Evolutionary conservation across 2,888 invertebrate species (phyloP), one percentile per base, ranked within the genome.

Genomic region (Phorcus lineatus): DNA sequence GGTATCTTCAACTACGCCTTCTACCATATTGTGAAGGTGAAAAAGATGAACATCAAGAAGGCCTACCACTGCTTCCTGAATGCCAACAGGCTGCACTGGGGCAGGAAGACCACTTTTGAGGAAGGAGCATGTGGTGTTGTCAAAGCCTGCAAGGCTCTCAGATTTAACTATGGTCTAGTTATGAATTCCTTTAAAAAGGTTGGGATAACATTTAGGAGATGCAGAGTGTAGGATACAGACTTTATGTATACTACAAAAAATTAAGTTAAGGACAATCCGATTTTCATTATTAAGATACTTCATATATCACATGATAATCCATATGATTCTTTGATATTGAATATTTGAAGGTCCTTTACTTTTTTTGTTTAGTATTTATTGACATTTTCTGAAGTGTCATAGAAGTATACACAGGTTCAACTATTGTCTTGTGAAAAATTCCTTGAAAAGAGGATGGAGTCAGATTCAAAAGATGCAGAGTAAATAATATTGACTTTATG

Each of bases 21-120:
- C 28, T 88, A 84, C 62, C 19, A 62, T 4, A 78, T 88, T 1
- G 67, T 54, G 0, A 28, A 11, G n/a, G 19, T n/a, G 4, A 11
- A 40, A 6, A 76, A 31, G 17, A 16, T 74, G 76, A 2, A 82
- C 74, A 28, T 55, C 9, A 83, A 80, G 40, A 79, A 81, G 9
- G 85, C 86, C 9, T 87, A 85, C 80, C 81, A 83, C 31, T 81
- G 83, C 17, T 84, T 86, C 77, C 74, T 82, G 17, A 81, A 79
- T 17, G 86, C 87, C 1, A 88, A 86, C 78, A 67, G 80, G 19
- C 80, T 86, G 28, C 88, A 86, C 75, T 88, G 88, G 87, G 80
- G 81, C 13, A 67, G 74, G 36, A 78, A 81, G 9, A 75, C 82
- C 0, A 76, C 78, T 16, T 87, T 87, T 55, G 53, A 53, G 3